Evolutionary conservation across 2,888 invertebrate genomes (phyloP).

Genomic region (Liopterus haemorrhoidalis): DNA sequence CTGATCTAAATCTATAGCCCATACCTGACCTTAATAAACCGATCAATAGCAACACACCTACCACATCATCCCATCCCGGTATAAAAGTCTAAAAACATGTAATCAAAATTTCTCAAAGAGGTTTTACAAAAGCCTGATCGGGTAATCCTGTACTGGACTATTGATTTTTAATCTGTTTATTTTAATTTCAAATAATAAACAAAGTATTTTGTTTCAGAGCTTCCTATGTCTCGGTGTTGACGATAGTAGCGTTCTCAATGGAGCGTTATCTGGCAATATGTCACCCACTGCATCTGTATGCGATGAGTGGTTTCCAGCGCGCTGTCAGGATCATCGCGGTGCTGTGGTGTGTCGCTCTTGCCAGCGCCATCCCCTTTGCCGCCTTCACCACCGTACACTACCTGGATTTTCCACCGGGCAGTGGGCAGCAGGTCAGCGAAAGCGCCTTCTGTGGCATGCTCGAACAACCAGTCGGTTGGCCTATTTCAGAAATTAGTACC

Average conservation of each 20-base stretch:
- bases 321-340: slow-evolving; percentile 71
- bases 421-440: slow-evolving; percentile 31
- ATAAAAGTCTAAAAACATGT: too few relatives aligned
- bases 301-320: slow-evolving; percentile 76
- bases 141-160: too few relatives aligned
- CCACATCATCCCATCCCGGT: too few relatives aligned
- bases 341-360: slow-evolving; percentile 69
- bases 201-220: slow-evolving; percentile 54
- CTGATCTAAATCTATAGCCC: too few relatives aligned
- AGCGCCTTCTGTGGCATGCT: slow-evolving; percentile 71
- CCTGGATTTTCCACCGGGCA: slow-evolving; percentile 65
- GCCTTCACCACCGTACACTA: slow-evolving; percentile 69
- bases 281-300: slow-evolving; percentile 75
- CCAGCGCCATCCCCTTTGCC: slow-evolving; percentile 73
- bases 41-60: too few relatives aligned
- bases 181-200: slow-evolving; percentile 1
- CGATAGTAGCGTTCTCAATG: slow-evolving; percentile 86
- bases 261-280: slow-evolving; percentile 89
- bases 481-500: slow-evolving; percentile 74
- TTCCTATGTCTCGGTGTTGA: slow-evolving; percentile 83
- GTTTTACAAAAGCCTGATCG: too few relatives aligned
- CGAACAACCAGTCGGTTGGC: slow-evolving; percentile 55
- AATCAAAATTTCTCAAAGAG: too few relatives aligned
- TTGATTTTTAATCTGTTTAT: too few relatives aligned
- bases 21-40: too few relatives aligned